Percentiles rank a stretch among this genome's conserved stretches.
These are phyloP conservation scores for Sylvia atricapilla DNA, from an alignment of 2,113 vertebrate species.

Conservation along the genomic window DNA sequence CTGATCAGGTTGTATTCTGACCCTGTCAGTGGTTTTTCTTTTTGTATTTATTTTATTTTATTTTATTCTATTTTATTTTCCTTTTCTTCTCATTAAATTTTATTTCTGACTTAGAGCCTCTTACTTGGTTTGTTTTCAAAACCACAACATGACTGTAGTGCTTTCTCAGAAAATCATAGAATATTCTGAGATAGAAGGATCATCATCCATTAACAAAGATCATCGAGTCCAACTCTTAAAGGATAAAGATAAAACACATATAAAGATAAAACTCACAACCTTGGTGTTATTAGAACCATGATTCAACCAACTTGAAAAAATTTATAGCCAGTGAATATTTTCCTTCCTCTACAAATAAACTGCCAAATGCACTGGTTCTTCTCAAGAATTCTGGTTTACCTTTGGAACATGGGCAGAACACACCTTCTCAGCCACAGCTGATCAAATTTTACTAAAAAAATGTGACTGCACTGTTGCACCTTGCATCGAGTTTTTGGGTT, in stretches of 20 bases:
- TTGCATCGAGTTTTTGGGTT: not conserved
- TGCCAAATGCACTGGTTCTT: not conserved
- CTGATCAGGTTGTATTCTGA: too few relatives aligned
- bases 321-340: not conserved
- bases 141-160: too few relatives aligned
- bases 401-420: not conserved
- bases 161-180: not conserved
- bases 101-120: too few relatives aligned
- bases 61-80: too few relatives aligned
- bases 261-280: not conserved
- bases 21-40: too few relatives aligned
- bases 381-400: not conserved
- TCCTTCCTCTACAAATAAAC: not conserved
- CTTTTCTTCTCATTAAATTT: too few relatives aligned
- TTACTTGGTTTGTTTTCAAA: too few relatives aligned
- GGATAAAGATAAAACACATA: not conserved
- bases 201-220: not conserved
- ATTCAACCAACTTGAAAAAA: not conserved
- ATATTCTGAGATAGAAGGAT: not conserved
- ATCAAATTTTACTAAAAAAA: not conserved
- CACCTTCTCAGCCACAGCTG: not conserved
- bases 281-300: not conserved
- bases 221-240: rapidly evolving
- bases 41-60: too few relatives aligned
- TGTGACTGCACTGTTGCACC: rapidly evolving